Base-by-base conservation (phyloP, 2,797 vertebrate species). In the Tamandua tetradactyla region DNA sequence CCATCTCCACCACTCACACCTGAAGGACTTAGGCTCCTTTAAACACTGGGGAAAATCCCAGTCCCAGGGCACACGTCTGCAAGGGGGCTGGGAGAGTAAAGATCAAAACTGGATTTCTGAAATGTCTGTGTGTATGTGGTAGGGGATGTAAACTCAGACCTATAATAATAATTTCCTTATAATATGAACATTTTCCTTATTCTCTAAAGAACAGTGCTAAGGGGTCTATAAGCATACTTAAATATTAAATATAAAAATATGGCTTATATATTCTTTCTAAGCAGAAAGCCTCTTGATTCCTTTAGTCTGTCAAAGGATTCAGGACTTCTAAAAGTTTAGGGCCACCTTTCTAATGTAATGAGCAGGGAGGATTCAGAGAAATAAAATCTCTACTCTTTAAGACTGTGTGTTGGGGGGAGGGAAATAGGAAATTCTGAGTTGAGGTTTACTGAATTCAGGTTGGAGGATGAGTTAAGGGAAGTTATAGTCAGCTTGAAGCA, bases 41-140 rank as follows among this genome's bases (percentile, higher is more conserved):
- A 57, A 61, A 40, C 12, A 17, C 13, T 11, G 5, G 27, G 12
- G 35, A 32, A 12, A 62, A 49, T 47, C 62, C 22, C 8, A 69
- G 10, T 3, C 37, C 22, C 66, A 23, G 40, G 20, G 11, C 23
- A n/a, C 2, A 78, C 17, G 12, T 23, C 0, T 62, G 40, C 25
- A 52, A 40, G 22, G 25, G 22, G 17, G 2, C 5, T n/a, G 13
- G 40, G 47, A 11, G 6, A 91, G 32, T 32, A 81, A 68, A 80
- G 27, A 47, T 30, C 25, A 68, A 59, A 71, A 64, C 1, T 14
- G 30, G 59, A 15, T 22, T 69, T 81, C 71, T 55, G 4, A 20
- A 44, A 47, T 49, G 20, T 55, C 27, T 57, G n/a, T 71, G 25
- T 8, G 15, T 5, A 2, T 8, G 0, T 2, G 35, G 1, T 0